Base-by-base conservation (phyloP, 2,113 vertebrate species). In the Zonotrichia leucophrys region DNA sequence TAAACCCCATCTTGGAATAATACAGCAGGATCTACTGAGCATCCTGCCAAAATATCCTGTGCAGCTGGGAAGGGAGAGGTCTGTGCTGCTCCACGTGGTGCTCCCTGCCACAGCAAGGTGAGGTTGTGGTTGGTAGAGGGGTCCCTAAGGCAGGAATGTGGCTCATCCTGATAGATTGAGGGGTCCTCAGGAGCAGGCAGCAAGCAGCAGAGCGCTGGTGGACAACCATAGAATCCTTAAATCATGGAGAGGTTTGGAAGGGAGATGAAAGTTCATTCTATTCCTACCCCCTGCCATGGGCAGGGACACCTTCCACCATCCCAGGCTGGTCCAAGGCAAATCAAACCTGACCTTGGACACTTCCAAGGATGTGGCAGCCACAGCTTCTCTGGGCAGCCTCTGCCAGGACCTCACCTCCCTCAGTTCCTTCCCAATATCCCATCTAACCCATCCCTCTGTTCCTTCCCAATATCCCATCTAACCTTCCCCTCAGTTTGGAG, bases 221-320 rank as follows among this genome's bases (percentile, higher is more conserved):
- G 20, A 11, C 5, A 1, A 47, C 24, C n/a, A 31, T 0, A 35
- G 17, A 31, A 76, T 37, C 63, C 31, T 35, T 6, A 25, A 76
- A 41, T 42, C 41, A 31, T 47, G 55, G 47, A 41, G 18, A 31
- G 41, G 8, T 7, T 62, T 53, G 46, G 22, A n/a, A 59, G 23
- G 47, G 24, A 47, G 14, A 6, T 27, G 21, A 35, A 68, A 76
- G 8, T 16, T 69, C 21, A 12, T 47, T 24, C 7, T 12, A 11
- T 82, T 55, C 64, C 37, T 37, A 7, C 4, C 11, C 33, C 16
- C 6, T 89, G 28, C 39, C 31, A 21, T 10, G 13, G 13, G 15
- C 53, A 60, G 33, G 39, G 47, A 15, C 39, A 25, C 24, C 3
- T 53, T 21, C 16, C 17, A 22, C 53, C 4, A 41, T 12, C 16